phyloP scores from a whole-genome alignment of 2,797 vertebrate genomes.

The Fundulus diaphanus region DNA sequence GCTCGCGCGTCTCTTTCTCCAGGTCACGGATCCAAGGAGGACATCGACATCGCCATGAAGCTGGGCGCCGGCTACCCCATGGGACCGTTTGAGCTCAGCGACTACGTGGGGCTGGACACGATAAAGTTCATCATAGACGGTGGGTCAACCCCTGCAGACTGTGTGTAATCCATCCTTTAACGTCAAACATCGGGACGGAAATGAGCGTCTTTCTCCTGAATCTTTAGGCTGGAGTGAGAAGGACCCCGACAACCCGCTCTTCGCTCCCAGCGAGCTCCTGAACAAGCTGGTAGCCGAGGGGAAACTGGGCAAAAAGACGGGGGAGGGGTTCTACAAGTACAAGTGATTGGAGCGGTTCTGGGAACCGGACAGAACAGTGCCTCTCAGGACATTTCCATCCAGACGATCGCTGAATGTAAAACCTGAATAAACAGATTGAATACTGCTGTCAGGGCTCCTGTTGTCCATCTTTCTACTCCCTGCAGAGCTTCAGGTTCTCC shows the following conservation, averaged over 20 bases:
- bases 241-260: constrained; percentile 87
- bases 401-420: constrained; percentile 13
- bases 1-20: neutral
- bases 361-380: neutral
- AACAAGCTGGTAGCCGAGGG: constrained; percentile 92
- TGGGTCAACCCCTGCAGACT: constrained; percentile 55
- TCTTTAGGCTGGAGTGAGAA: constrained; percentile 86
- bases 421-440: constrained; percentile 41
- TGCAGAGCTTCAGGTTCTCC: too few relatives aligned
- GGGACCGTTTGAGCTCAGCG: constrained; percentile 96
- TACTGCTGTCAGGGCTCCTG: neutral
- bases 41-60: constrained; percentile 98
- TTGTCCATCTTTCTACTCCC: too few relatives aligned
- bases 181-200: neutral
- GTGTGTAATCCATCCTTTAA: neutral
- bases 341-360: constrained; percentile 75
- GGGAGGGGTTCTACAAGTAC: constrained; percentile 96
- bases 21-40: constrained; percentile 97
- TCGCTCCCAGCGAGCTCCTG: constrained; percentile 83
- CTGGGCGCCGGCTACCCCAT: constrained; percentile 95
- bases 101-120: constrained; percentile 96
- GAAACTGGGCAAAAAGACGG: constrained; percentile 92
- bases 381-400: constrained; percentile 29
- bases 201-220: neutral
- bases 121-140: constrained; percentile 94